These are phyloP conservation scores for Alectura lathami DNA, from an alignment of 2,113 vertebrate species.

Conservation along the genomic window DNA sequence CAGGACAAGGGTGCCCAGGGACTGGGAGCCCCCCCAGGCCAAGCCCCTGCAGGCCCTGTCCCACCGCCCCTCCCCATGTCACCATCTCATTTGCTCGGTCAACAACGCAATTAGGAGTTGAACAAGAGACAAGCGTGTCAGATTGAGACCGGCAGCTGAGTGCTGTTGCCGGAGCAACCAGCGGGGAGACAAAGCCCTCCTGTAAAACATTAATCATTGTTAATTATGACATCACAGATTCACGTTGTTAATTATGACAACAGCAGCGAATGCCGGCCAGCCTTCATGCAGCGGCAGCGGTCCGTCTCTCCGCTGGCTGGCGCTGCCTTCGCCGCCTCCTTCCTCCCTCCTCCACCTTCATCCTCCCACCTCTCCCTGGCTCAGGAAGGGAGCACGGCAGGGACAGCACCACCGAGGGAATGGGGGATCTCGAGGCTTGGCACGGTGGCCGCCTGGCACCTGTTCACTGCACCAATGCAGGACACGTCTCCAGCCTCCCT, in stretches of 20 bases:
- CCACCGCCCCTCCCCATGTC: neutral
- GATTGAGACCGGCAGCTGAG: neutral
- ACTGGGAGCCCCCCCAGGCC: neutral
- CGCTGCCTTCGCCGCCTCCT: neutral
- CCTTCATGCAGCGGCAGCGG: neutral
- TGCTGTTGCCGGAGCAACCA: conserved; percentile 52
- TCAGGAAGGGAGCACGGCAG: neutral
- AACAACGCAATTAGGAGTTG: neutral
- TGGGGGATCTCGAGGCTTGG: neutral
- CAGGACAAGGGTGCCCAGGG: neutral
- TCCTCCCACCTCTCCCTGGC: accelerated
- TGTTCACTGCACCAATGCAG: neutral
- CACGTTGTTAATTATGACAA: neutral
- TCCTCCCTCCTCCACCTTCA: neutral
- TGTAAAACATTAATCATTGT: conserved; percentile 43
- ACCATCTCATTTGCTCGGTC: neutral
- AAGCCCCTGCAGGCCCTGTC: neutral
- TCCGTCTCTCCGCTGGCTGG: no score
- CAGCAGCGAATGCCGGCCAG: neutral
- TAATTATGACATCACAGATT: conserved; percentile 50
- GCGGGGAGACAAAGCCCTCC: neutral
- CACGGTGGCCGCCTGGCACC: neutral
- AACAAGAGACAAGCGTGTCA: neutral
- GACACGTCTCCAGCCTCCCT: neutral
- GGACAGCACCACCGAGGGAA: neutral